phyloP scores from a whole-genome alignment of 2,888 invertebrate species.

The Harmothoe impar region DNA sequence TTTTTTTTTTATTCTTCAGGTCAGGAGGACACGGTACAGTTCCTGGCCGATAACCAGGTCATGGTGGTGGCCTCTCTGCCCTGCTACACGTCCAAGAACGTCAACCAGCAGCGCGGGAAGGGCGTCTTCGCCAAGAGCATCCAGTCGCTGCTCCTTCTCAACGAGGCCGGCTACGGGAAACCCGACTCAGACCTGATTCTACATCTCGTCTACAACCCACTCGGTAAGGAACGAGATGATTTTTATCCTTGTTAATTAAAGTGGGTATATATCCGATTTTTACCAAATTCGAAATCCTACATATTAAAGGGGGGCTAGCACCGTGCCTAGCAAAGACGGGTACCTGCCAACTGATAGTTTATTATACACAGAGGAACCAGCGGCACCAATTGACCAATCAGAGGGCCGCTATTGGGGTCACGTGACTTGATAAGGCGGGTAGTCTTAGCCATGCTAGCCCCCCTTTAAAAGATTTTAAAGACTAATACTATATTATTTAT shows the following conservation, averaged over 20 bases:
- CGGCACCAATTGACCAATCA: no score
- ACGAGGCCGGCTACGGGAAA: conserved; percentile 71
- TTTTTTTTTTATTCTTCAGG: conserved; percentile 70
- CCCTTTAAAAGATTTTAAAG: no score
- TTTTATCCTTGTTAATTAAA: not conserved
- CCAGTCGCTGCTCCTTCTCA: conserved; percentile 27
- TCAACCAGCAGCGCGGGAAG: conserved; percentile 48
- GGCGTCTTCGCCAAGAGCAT: conserved; percentile 56
- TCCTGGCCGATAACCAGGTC: conserved; percentile 74
- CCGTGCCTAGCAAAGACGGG: no score
- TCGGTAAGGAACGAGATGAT: conserved; percentile 71
- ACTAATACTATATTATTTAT: no score
- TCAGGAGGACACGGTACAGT: conserved; percentile 75
- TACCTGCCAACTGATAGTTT: no score
- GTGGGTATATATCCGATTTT: no score
- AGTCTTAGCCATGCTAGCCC: no score
- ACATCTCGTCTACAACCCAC: conserved; percentile 75
- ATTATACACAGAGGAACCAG: no score
- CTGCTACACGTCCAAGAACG: conserved; percentile 46
- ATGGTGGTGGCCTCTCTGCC: conserved; percentile 66
- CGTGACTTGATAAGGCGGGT: no score
- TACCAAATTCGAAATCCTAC: no score
- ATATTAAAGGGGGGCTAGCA: no score
- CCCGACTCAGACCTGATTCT: conserved; percentile 69
- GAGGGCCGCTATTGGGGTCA: no score